Conservation (phyloP, 2,888 invertebrate genomes). For the Dione juno region DNA sequence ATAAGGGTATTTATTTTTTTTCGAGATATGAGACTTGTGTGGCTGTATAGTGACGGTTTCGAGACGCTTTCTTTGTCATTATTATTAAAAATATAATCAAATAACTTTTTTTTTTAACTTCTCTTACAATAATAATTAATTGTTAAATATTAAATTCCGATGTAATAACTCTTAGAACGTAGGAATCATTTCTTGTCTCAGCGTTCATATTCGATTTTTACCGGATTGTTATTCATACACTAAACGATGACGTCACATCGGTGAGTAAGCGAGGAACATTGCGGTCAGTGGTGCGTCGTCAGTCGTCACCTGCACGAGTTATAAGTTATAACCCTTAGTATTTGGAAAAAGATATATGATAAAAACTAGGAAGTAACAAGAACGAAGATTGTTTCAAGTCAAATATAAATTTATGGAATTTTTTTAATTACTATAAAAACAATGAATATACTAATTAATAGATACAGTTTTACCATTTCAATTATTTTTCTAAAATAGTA, state of each 20-base stretch:
- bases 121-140: too few relatives aligned
- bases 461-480: neutral
- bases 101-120: too few relatives aligned
- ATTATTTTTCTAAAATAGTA: too few relatives aligned
- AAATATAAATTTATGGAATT: too few relatives aligned
- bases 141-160: neutral
- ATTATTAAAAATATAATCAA: neutral
- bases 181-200: slow-evolving; percentile 41
- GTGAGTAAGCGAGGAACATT: slow-evolving; percentile 71
- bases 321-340: slow-evolving; percentile 36
- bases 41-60: neutral
- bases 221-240: slow-evolving; percentile 70
- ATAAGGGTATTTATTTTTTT: too few relatives aligned
- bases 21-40: too few relatives aligned
- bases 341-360: slow-evolving; percentile 17
- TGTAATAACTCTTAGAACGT: too few relatives aligned
- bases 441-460: too few relatives aligned
- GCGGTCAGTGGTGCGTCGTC: slow-evolving; percentile 44
- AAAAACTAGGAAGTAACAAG: neutral
- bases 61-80: neutral
- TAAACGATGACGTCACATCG: slow-evolving; percentile 74
- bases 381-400: too few relatives aligned
- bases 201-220: slow-evolving; percentile 60
- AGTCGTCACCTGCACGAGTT: slow-evolving; percentile 28
- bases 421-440: too few relatives aligned